Conservation (phyloP, 2,113 vertebrate species). For the Kryptolebias marmoratus region DNA sequence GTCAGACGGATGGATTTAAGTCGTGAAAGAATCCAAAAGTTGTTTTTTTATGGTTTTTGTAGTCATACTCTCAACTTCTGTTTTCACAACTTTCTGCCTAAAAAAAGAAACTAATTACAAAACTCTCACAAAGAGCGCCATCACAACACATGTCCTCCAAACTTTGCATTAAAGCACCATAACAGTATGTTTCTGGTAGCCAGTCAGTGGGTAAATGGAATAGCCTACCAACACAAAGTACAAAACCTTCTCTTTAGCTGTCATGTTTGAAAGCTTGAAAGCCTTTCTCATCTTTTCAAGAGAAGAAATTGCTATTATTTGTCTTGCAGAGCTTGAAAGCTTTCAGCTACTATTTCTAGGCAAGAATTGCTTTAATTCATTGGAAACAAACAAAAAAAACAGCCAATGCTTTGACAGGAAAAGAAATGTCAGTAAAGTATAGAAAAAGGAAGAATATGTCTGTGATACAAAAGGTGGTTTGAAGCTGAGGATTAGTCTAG, state of each 20-base stretch:
- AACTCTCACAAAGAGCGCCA: constrained; percentile 18
- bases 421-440: neutral
- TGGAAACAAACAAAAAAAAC: constrained; percentile 34
- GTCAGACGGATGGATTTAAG: neutral
- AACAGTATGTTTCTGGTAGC: constrained; percentile 42
- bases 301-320: constrained; percentile 61
- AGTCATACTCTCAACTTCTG: constrained; percentile 11
- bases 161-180: constrained; percentile 37
- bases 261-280: constrained; percentile 70
- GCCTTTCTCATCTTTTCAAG: constrained; percentile 57
- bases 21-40: neutral
- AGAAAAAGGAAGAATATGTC: neutral
- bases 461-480: neutral
- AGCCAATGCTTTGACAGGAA: constrained; percentile 11
- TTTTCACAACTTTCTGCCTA: constrained; percentile 9
- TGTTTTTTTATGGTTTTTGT: neutral
- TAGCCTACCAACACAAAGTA: constrained; percentile 23
- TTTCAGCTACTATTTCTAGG: constrained; percentile 36
- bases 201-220: constrained; percentile 41
- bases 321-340: constrained; percentile 65
- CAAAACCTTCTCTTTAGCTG: constrained; percentile 69
- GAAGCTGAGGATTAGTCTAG: neutral
- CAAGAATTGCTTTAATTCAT: constrained; percentile 47
- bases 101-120: constrained; percentile 31
- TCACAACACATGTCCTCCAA: constrained; percentile 5